Percentiles rank a stretch among this genome's conserved stretches.
These are phyloP conservation scores for Synanthedon andrenaeformis DNA, from an alignment of 2,888 invertebrate species.

Conservation along the genomic window DNA sequence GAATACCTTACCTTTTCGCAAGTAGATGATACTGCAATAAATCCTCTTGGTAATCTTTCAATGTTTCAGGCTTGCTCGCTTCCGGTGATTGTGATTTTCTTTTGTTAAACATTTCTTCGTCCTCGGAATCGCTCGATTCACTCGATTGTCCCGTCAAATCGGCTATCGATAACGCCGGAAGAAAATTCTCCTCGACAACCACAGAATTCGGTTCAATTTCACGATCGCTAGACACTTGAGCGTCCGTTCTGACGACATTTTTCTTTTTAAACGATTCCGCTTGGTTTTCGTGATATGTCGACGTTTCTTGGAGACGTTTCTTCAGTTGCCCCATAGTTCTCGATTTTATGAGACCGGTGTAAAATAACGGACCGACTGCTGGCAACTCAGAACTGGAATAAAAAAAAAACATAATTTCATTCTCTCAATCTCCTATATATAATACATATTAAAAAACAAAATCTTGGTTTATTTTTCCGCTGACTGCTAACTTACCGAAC, in stretches of 20 bases:
- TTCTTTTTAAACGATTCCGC: constrained; percentile 18
- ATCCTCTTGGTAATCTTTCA: not conserved
- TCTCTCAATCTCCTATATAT: no score
- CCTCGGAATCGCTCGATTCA: constrained; percentile 18
- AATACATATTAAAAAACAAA: no score
- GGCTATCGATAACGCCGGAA: constrained; percentile 29
- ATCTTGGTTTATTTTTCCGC: no score
- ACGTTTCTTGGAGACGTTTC: constrained; percentile 37
- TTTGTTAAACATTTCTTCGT: constrained; percentile 12
- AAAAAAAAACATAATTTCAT: no score
- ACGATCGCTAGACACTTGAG: constrained; percentile 7
- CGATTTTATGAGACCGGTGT: constrained; percentile 53
- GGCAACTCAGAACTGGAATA: constrained; percentile 4
- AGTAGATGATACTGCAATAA: constrained; percentile 19
- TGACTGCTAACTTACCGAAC: no score
- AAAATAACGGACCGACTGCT: constrained; percentile 54
- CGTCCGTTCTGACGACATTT: constrained; percentile 9
- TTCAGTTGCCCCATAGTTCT: constrained; percentile 40
- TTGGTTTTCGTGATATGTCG: constrained; percentile 35
- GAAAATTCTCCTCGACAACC: constrained; percentile 12
- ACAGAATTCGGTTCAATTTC: not conserved
- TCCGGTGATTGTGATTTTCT: constrained; percentile 2
- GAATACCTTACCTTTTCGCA: constrained; percentile 39
- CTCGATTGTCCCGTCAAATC: constrained; percentile 33
- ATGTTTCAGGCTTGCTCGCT: constrained; percentile 15